These are phyloP conservation scores for Anguilla anguilla DNA, from an alignment of 2,797 vertebrate genomes.

Conservation along the genomic window DNA sequence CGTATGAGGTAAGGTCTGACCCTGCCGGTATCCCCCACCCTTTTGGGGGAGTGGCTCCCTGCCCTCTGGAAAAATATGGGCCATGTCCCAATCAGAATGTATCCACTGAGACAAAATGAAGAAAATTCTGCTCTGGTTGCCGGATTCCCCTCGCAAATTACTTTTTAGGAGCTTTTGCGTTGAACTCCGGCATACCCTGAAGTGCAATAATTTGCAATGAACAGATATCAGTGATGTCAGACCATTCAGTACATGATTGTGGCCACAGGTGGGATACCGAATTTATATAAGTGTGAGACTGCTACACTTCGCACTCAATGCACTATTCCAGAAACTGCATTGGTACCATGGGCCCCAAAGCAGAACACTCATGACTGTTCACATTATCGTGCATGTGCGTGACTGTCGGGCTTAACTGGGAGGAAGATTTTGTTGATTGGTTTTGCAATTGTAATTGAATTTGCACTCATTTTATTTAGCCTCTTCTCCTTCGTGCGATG, in stretches of 20 bases:
- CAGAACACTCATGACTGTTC: not conserved
- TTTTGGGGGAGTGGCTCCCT: not conserved
- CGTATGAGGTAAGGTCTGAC: constrained; percentile 84
- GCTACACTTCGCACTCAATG: no score
- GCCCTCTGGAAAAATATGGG: not conserved
- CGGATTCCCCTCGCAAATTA: not conserved
- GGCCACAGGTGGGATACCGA: no score
- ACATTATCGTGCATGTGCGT: not conserved
- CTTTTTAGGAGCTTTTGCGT: not conserved
- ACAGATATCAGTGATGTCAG: not conserved
- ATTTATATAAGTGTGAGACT: no score
- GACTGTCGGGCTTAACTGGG: not conserved
- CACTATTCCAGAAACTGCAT: no score
- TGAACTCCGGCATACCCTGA: not conserved
- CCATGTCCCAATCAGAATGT: not conserved
- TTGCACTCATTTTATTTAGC: not conserved
- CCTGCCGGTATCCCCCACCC: not conserved
- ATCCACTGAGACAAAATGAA: not conserved
- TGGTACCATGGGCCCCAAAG: no score
- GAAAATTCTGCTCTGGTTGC: not conserved
- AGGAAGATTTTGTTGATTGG: not conserved
- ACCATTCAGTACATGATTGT: not conserved
- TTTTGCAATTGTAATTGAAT: not conserved
- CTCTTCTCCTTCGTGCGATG: not conserved
- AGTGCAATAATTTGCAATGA: not conserved